Evolutionary conservation across 2,888 invertebrate genomes (phyloP), one percentile per base, ranked within the genome.

Genomic region (Drosophila falleni): DNA sequence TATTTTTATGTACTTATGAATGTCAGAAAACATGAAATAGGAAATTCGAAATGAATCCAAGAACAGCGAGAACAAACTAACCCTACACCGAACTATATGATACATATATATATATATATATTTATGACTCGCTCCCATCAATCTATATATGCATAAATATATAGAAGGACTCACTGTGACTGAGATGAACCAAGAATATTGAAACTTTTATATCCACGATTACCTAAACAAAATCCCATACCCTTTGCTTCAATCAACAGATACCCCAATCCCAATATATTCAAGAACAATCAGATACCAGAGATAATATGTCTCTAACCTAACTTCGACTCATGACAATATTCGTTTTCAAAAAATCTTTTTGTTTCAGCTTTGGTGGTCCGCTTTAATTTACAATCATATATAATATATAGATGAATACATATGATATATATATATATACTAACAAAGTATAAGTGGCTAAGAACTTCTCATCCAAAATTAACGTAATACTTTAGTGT

Each of bases 211-310:
- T 41, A 15, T 41, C 11, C 13, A 29, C 29, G 10, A 35, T 13
- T 35, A 29, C n/a, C 46, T 29, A 8, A 15, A 29, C 15, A 15
- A 47, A 47, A 47, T 29, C 29, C 15, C 10, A 8, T 29, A 15
- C 15, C 29, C 46, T 47, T 47, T 47, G 46, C 46, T 15, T 47
- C 46, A 47, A 47, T 29, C 29, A 44, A 44, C 44, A 23, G 23
- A 23, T 3, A 8, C 3, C n/a, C 16, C 16, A 1, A 11, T 13
- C 11, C 10, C 42, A 42, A 42, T 11, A 19, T 29, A 29, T 29
- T 23, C 10, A 5, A 44, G 13, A 44, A 23, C 44, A 44, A 44
- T 13, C 13, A 44, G 46, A 47, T 15, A 3, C n/a, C 15, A 47
- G n/a, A 29, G 26, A n/a, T 29, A 4, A n/a, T 29, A n/a, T n/a